Evolutionary conservation across 1,140 invertebrate species (phyloP).

Genomic region (Drosophila leontia): DNA sequence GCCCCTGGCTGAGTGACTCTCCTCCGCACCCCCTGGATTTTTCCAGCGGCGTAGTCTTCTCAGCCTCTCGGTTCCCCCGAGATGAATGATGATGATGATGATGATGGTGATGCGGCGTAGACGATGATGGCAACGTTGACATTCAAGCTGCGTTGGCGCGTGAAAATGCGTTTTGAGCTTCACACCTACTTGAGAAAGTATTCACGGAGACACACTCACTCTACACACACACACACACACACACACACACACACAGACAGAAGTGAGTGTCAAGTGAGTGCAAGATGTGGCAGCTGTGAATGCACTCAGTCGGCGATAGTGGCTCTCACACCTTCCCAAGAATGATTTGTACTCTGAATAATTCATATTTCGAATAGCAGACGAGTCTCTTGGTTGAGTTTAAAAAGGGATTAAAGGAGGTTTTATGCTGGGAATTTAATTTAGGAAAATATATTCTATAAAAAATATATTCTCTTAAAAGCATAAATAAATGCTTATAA

Average conservation of each 20-base stretch:
- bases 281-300: slow-evolving; percentile 40
- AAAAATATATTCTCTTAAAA: no score
- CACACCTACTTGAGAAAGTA: slow-evolving; percentile 70
- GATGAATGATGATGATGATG: slow-evolving; percentile 13
- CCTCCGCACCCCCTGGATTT: neutral
- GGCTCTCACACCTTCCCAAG: slow-evolving; percentile 1
- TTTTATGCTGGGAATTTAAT: neutral
- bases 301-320: slow-evolving; percentile 28
- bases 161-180: slow-evolving; percentile 82
- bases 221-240: slow-evolving; percentile 18
- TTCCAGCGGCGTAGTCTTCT: slow-evolving; percentile 28
- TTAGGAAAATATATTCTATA: no score
- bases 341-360: slow-evolving; percentile 6
- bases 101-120: slow-evolving; percentile 20
- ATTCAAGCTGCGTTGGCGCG: slow-evolving; percentile 78
- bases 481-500: neutral
- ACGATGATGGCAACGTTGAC: slow-evolving; percentile 50
- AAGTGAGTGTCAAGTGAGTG: slow-evolving; percentile 46
- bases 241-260: slow-evolving; percentile 13
- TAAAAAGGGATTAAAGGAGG: neutral
- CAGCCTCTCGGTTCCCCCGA: slow-evolving; percentile 18
- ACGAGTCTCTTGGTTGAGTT: neutral
- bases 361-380: neutral
- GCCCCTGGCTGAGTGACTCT: slow-evolving; percentile 2
- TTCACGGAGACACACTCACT: slow-evolving; percentile 22